These are phyloP conservation scores for Drosophila merina DNA, from an alignment of 2,888 invertebrate genomes.

Conservation along the genomic window DNA sequence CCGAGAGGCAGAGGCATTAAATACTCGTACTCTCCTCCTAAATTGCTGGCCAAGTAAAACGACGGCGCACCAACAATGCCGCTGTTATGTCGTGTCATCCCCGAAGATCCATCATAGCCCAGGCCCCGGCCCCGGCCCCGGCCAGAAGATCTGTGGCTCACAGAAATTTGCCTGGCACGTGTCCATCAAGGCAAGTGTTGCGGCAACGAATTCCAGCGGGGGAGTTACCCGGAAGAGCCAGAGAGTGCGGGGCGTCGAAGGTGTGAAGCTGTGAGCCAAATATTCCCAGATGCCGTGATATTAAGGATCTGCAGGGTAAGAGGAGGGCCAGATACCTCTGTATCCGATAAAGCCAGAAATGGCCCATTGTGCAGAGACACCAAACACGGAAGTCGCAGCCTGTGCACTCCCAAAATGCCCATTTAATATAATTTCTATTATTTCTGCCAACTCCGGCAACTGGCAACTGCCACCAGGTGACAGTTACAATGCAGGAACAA, in stretches of 20 bases:
- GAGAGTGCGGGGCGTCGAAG: constrained; percentile 16
- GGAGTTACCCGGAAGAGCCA: constrained; percentile 32
- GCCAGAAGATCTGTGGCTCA: constrained; percentile 42
- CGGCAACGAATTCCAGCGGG: constrained; percentile 38
- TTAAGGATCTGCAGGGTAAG: constrained; percentile 20
- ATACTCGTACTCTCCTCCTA: constrained; percentile 73
- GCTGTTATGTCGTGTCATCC: constrained; percentile 75
- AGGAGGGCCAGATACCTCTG: constrained; percentile 35
- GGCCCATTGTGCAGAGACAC: constrained; percentile 66
- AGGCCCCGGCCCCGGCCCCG: constrained; percentile 16
- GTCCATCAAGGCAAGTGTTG: constrained; percentile 60
- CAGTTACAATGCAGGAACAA: constrained; percentile 76
- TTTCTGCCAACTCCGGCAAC: constrained; percentile 65
- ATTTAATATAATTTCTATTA: constrained; percentile 77
- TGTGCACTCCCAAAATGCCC: constrained; percentile 73
- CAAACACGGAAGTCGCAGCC: constrained; percentile 71
- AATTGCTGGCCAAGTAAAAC: constrained; percentile 70
- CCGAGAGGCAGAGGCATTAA: constrained; percentile 64
- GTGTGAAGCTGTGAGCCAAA: constrained; percentile 52
- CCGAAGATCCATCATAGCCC: constrained; percentile 72
- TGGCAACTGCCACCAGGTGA: constrained; percentile 74
- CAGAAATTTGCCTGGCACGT: constrained; percentile 73
- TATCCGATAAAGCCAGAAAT: constrained; percentile 42
- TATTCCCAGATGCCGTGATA: constrained; percentile 61
- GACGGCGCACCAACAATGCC: constrained; percentile 53